These are phyloP conservation scores for Ceyx margarethae DNA, from an alignment of 2,113 vertebrate species.

Conservation along the genomic window DNA sequence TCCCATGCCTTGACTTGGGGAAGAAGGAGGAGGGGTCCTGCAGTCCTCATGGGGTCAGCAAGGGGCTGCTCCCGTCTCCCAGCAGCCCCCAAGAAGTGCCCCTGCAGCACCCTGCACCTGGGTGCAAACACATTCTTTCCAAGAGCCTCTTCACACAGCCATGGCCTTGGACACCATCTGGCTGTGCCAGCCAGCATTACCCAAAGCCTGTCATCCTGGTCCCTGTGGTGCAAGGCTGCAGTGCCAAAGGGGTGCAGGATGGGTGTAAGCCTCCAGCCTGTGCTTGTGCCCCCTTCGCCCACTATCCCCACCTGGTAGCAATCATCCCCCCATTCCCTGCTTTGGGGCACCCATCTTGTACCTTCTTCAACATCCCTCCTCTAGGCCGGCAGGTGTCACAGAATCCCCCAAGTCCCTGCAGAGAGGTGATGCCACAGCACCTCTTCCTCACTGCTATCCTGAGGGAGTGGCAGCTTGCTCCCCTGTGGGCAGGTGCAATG, in stretches of 20 bases:
- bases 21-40: neutral
- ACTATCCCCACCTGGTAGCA: neutral
- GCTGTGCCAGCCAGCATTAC: fast-evolving
- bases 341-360: neutral
- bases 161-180: neutral
- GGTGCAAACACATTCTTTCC: neutral
- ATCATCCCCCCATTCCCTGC: neutral
- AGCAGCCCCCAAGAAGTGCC: fast-evolving
- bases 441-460: neutral
- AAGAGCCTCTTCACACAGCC: neutral
- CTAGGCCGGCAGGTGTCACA: neutral
- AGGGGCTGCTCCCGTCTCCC: neutral
- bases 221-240: neutral
- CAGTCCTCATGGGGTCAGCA: fast-evolving
- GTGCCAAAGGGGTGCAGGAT: neutral
- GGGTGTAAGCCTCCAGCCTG: neutral
- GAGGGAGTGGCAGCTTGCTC: neutral
- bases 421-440: neutral
- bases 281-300: neutral
- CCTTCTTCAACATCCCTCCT: neutral
- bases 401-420: fast-evolving
- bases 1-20: neutral
- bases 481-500: neutral
- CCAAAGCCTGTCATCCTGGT: neutral
- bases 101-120: neutral